Percentiles rank a stretch among this genome's conserved stretches.
Evolutionary conservation across 2,113 vertebrate species (phyloP).

Genomic region (Pomatorhinus ruficollis): DNA sequence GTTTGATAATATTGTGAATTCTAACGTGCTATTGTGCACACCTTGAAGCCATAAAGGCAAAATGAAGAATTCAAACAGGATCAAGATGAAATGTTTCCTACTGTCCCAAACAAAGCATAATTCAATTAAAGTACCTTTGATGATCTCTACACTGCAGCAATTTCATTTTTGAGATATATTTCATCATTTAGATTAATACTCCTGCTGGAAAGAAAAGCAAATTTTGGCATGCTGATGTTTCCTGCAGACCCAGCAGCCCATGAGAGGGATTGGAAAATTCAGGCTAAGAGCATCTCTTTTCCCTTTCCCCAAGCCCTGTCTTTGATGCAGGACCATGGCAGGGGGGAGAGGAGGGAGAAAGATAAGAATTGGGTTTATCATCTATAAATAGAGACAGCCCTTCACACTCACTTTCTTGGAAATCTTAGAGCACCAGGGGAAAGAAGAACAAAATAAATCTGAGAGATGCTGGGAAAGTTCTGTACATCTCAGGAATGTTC

Average conservation of each 20-base stretch:
- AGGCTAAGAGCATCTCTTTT: background rate
- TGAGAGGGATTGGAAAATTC: background rate
- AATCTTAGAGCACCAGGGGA: background rate
- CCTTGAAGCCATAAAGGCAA: background rate
- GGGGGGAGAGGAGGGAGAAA: background rate
- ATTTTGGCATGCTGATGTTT: background rate
- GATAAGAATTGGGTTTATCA: conserved; percentile 9
- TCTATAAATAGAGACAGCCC: conserved; percentile 22
- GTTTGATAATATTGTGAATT: background rate
- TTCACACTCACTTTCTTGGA: conserved; percentile 19
- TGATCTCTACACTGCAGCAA: background rate
- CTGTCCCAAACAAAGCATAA: background rate
- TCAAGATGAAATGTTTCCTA: background rate
- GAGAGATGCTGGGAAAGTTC: background rate
- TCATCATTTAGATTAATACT: background rate
- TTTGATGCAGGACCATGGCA: background rate
- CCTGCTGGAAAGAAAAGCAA: background rate
- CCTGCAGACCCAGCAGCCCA: background rate
- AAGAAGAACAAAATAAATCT: background rate
- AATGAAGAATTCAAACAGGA: background rate
- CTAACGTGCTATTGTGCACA: background rate
- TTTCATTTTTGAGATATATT: background rate
- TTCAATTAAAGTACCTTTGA: conserved; percentile 5
- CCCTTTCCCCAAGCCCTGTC: background rate
- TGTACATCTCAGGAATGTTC: background rate